phyloP scores from a whole-genome alignment of 2,888 invertebrate genomes.

The Pediacus dermestoides region DNA sequence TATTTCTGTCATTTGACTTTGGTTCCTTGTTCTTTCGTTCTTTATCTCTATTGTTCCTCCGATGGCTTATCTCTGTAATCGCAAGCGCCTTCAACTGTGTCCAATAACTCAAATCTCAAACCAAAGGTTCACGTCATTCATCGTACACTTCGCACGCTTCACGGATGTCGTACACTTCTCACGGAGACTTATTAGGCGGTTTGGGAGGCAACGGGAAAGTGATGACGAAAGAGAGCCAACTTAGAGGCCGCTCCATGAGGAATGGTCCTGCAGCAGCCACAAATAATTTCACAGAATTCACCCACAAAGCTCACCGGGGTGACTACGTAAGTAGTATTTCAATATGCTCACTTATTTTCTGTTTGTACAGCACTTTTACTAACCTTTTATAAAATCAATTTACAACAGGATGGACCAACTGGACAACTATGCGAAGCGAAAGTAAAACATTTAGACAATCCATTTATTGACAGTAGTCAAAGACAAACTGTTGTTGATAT shows the following conservation, averaged over 20 bases:
- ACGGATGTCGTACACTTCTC: conserved; percentile 89
- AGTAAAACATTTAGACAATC: conserved; percentile 85
- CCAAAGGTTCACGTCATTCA: conserved; percentile 78
- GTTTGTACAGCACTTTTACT: not conserved
- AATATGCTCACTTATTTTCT: no score
- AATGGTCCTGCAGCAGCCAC: conserved; percentile 57
- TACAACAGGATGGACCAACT: conserved; percentile 71
- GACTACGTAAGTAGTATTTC: conserved; percentile 68
- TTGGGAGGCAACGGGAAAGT: conserved; percentile 56
- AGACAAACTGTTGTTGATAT: conserved; percentile 89
- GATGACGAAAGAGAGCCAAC: conserved; percentile 83
- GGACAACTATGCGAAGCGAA: conserved; percentile 78
- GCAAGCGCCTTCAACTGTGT: no score
- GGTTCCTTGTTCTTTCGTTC: no score
- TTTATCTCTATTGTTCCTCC: no score
- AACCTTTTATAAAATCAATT: not conserved
- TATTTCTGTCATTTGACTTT: no score
- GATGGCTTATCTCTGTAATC: no score
- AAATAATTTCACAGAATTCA: conserved; percentile 59
- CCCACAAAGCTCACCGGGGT: conserved; percentile 65
- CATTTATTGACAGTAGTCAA: conserved; percentile 80
- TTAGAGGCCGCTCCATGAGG: conserved; percentile 71
- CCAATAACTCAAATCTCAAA: conserved; percentile 8
- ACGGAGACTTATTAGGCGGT: conserved; percentile 83
- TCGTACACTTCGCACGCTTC: conserved; percentile 95